Conservation (phyloP, 2,113 vertebrate genomes). For the Rhinichthys klamathensis region DNA sequence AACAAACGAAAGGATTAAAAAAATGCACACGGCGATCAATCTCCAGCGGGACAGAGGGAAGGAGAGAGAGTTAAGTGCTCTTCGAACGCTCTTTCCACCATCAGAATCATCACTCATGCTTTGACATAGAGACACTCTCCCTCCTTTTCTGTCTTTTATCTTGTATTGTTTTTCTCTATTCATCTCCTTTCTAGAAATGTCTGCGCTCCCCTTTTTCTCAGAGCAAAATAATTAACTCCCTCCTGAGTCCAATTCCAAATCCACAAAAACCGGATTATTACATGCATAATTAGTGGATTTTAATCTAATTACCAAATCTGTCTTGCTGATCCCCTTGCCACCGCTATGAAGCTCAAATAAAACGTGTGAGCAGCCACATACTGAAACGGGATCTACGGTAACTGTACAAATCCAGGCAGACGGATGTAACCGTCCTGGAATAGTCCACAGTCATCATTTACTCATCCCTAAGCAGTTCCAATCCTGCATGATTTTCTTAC, state of each 20-base stretch:
- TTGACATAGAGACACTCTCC: conserved; percentile 25
- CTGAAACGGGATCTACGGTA: neutral
- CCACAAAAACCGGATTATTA: conserved; percentile 44
- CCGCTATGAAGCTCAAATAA: neutral
- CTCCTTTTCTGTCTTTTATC: conserved; percentile 14
- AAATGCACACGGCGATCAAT: conserved; percentile 80
- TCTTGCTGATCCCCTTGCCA: conserved; percentile 24
- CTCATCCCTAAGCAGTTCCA: neutral
- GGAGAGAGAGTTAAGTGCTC: conserved; percentile 49
- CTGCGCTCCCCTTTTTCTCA: conserved; percentile 14
- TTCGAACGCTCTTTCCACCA: conserved; percentile 31
- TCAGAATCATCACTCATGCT: conserved; percentile 41
- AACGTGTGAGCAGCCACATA: conserved; percentile 3
- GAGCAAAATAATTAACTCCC: conserved; percentile 34
- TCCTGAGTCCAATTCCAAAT: conserved; percentile 25
- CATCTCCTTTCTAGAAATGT: conserved; percentile 4
- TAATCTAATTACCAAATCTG: conserved; percentile 42
- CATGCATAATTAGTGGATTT: conserved; percentile 25
- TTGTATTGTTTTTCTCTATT: conserved; percentile 35
- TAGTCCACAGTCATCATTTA: conserved; percentile 2
- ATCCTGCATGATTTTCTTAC: neutral
- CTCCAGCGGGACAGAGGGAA: conserved; percentile 70
- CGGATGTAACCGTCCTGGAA: neutral
- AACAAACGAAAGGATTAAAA: conserved; percentile 75
- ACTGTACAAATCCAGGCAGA: conserved; percentile 12